Evolutionary conservation across 2,113 vertebrate species (phyloP).

Genomic region (Macrotus californicus): DNA sequence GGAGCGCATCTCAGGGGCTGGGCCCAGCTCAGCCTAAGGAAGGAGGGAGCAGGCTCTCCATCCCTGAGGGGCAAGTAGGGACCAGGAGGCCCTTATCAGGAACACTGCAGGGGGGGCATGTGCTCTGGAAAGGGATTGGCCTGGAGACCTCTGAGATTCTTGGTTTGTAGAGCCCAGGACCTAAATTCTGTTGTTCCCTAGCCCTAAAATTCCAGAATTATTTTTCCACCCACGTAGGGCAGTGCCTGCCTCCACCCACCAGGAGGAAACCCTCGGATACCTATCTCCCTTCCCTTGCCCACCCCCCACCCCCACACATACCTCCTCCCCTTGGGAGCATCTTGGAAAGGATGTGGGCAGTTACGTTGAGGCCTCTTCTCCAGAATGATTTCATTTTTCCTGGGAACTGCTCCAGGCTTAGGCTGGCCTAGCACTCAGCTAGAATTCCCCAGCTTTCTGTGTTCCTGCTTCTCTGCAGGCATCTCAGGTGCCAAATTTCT

Average conservation of each 20-base stretch:
- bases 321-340: neutral
- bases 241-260: neutral
- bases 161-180: neutral
- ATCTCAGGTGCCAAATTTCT: neutral
- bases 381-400: conserved; percentile 32
- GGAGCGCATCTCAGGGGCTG: neutral
- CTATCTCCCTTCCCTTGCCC: neutral
- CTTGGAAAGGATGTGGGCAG: neutral
- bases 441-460: neutral
- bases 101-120: neutral
- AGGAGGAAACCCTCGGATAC: neutral
- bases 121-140: neutral
- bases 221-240: neutral
- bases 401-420: neutral
- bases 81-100: neutral
- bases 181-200: neutral
- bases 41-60: neutral
- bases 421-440: neutral
- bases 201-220: neutral
- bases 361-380: neutral
- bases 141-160: neutral
- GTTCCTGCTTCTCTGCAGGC: neutral
- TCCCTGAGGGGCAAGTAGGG: neutral
- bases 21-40: neutral
- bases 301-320: fast-evolving